Conservation (phyloP, 1,140 invertebrate genomes). For the Sinella curviseta region DNA sequence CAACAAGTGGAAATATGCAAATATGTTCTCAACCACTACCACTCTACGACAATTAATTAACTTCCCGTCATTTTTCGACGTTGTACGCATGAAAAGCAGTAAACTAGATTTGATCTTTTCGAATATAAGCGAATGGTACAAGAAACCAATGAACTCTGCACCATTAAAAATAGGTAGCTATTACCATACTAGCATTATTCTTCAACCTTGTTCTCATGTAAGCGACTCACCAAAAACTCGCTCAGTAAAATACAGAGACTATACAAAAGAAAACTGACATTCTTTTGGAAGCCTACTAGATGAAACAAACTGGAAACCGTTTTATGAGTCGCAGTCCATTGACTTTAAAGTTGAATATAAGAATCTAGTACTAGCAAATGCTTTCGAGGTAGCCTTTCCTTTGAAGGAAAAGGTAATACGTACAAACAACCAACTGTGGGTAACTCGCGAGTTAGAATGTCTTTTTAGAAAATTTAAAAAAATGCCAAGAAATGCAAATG, state of each 20-base stretch:
- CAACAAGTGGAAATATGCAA: constrained; percentile 1
- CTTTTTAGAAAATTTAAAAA: not conserved
- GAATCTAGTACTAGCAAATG: not conserved
- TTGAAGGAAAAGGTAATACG: not conserved
- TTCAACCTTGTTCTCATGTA: too few species aligned
- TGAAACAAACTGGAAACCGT: not conserved
- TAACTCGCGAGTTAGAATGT: not conserved
- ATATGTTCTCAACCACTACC: not conserved
- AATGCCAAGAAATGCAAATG: not conserved
- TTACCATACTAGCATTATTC: too few species aligned
- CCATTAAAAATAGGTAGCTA: too few species aligned
- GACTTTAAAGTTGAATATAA: not conserved
- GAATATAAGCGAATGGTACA: not conserved
- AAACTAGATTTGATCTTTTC: not conserved
- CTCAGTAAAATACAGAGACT: not conserved
- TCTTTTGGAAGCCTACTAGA: not conserved
- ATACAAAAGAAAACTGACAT: not conserved
- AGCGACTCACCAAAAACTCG: too few species aligned
- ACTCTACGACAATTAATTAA: not conserved
- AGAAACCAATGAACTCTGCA: too few species aligned
- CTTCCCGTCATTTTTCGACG: not conserved
- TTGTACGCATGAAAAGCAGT: not conserved
- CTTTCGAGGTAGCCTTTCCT: not conserved
- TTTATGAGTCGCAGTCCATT: not conserved
- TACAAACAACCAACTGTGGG: not conserved